Evolutionary conservation across 2,113 vertebrate species (phyloP).

Genomic region (Chinchilla lanigera): DNA sequence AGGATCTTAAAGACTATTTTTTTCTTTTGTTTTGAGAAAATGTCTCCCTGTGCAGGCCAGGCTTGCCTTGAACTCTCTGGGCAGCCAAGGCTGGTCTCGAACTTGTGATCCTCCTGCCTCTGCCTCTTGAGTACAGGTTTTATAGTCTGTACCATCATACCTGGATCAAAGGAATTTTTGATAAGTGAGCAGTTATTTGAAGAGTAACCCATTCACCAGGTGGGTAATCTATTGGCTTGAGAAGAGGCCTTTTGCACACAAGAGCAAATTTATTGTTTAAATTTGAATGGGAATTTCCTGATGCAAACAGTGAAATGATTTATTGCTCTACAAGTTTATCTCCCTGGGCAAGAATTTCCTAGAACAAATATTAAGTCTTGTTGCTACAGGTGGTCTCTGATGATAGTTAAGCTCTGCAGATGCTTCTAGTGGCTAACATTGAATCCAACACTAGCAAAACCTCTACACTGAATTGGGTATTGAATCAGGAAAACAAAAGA

Average conservation of each 20-base stretch:
- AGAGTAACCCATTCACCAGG: slow-evolving; percentile 6
- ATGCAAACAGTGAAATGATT: slow-evolving; percentile 38
- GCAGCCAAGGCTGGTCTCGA: not conserved
- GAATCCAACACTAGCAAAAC: not conserved
- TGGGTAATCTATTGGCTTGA: not conserved
- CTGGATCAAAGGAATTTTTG: not conserved
- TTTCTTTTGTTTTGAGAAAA: not conserved
- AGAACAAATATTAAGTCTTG: slow-evolving; percentile 12
- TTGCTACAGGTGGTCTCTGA: not conserved
- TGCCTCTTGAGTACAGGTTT: not conserved
- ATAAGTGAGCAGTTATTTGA: slow-evolving; percentile 13
- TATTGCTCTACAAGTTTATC: slow-evolving; percentile 28
- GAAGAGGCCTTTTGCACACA: slow-evolving; percentile 14
- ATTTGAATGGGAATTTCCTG: slow-evolving; percentile 41
- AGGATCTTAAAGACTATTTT: not conserved
- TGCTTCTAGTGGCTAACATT: not conserved
- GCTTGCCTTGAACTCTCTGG: not conserved
- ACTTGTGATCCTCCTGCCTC: not conserved
- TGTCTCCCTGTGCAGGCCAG: not conserved
- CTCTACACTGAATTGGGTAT: not conserved
- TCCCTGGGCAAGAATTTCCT: slow-evolving; percentile 39
- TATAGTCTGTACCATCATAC: not conserved
- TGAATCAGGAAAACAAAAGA: not conserved
- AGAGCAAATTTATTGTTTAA: slow-evolving; percentile 37
- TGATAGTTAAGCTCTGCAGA: not conserved